Percentiles rank a stretch among this genome's conserved stretches.
Conservation (phyloP, 2,888 invertebrate species). For the Synergus gifuensis region DNA sequence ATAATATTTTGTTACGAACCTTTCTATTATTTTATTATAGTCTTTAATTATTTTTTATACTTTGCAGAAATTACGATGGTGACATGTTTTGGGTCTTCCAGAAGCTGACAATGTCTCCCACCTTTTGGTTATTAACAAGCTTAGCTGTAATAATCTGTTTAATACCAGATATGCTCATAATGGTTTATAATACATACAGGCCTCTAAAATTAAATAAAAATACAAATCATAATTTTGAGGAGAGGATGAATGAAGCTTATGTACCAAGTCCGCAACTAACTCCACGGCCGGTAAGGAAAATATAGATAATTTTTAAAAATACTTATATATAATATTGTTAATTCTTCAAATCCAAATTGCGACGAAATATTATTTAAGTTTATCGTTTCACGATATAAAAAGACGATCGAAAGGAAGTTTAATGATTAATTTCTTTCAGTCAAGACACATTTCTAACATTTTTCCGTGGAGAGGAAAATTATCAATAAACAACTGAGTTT, state of each 20-base stretch:
- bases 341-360: background rate
- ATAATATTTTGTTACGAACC: background rate
- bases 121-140: conserved; percentile 82
- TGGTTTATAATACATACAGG: conserved; percentile 60
- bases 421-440: conserved; percentile 52
- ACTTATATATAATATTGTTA: background rate
- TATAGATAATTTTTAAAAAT: background rate
- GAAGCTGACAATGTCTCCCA: conserved; percentile 80
- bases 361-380: too few relatives aligned
- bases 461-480: conserved; percentile 60
- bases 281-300: background rate
- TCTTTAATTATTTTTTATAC: conserved; percentile 19
- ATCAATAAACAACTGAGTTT: conserved; percentile 50
- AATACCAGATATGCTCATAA: conserved; percentile 79
- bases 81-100: conserved; percentile 82
- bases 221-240: conserved; percentile 46
- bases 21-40: background rate
- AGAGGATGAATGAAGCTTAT: background rate
- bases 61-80: conserved; percentile 78
- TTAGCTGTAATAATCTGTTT: conserved; percentile 79
- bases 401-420: too few relatives aligned
- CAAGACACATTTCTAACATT: conserved; percentile 46
- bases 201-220: conserved; percentile 59
- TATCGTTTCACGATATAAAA: too few relatives aligned
- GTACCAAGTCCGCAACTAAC: background rate